Percentiles rank a stretch among this genome's conserved stretches.
phyloP scores from a whole-genome alignment of 1,140 invertebrate genomes.

The Drosophila bifasciata region DNA sequence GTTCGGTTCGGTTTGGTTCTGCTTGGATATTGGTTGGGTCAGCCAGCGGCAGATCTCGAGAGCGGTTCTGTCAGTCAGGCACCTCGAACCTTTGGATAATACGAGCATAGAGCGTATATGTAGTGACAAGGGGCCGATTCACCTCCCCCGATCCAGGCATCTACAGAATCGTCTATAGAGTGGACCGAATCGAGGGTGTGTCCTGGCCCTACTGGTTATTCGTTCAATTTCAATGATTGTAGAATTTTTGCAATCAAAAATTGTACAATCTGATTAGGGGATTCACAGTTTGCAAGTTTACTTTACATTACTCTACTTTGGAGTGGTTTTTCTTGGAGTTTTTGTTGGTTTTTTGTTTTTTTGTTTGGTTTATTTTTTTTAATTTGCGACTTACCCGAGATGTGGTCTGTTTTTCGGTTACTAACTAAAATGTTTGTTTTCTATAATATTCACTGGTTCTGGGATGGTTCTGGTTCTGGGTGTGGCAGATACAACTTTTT shows the following conservation, averaged over 20 bases:
- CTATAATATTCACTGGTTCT: slow-evolving; percentile 44
- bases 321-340: slow-evolving; percentile 13
- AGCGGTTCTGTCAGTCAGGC: slow-evolving; percentile 72
- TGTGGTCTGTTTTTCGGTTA: slow-evolving; percentile 59
- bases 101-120: slow-evolving; percentile 81
- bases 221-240: slow-evolving; percentile 43
- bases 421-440: slow-evolving; percentile 71
- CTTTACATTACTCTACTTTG: slow-evolving; percentile 16
- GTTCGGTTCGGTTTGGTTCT: slow-evolving; percentile 35
- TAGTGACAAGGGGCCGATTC: slow-evolving; percentile 47
- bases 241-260: slow-evolving; percentile 64
- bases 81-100: slow-evolving; percentile 81
- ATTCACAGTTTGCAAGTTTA: slow-evolving; percentile 13
- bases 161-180: slow-evolving; percentile 11
- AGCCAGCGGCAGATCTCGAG: slow-evolving; percentile 65
- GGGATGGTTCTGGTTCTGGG: slow-evolving; percentile 56
- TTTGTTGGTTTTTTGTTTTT: too few relatives aligned
- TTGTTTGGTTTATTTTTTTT: slow-evolving; percentile 29
- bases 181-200: slow-evolving; percentile 49
- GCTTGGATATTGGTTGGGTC: slow-evolving; percentile 48
- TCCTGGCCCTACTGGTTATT: slow-evolving; percentile 18
- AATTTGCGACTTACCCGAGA: slow-evolving; percentile 78
- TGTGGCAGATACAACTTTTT: slow-evolving; percentile 68
- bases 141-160: slow-evolving; percentile 50
- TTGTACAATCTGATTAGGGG: slow-evolving; percentile 52